Evolutionary conservation across 2,113 vertebrate genomes (phyloP).

Genomic region (Euleptes europaea): DNA sequence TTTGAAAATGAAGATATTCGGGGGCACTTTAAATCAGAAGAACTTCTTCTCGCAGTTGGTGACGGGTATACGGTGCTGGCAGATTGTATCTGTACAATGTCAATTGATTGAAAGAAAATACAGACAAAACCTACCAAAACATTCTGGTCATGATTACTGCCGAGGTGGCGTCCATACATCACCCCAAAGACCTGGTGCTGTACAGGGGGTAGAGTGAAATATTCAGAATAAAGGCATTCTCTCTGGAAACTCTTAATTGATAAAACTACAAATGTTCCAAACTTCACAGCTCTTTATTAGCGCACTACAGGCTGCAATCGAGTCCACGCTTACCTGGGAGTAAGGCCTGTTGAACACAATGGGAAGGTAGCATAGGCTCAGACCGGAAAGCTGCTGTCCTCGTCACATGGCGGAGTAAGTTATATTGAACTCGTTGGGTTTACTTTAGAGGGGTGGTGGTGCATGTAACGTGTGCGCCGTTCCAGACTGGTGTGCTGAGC

Average conservation of each 20-base stretch:
- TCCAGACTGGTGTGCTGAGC: conserved; percentile 43
- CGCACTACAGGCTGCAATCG: not conserved
- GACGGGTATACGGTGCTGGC: conserved; percentile 41
- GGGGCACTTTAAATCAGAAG: conserved; percentile 72
- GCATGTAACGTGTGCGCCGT: conserved; percentile 29
- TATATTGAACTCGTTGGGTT: not conserved
- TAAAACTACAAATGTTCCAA: not conserved
- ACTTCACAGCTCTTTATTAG: conserved; percentile 40
- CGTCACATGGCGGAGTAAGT: not conserved
- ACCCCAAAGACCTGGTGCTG: conserved; percentile 54
- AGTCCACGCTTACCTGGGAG: not conserved
- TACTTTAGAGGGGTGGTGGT: not conserved
- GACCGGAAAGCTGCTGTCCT: not conserved
- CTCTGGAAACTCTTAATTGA: not conserved
- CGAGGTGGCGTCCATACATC: conserved; percentile 38
- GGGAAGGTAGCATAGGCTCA: not conserved
- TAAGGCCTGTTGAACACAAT: not conserved
- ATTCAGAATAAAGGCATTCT: conserved; percentile 44
- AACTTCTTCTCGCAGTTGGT: conserved; percentile 35
- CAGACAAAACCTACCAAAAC: conserved; percentile 47
- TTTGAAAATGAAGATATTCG: conserved; percentile 40
- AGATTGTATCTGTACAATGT: conserved; percentile 20
- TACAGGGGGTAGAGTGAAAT: conserved; percentile 60
- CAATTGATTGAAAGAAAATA: conserved; percentile 34
- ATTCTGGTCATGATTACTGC: conserved; percentile 57